phyloP scores from a whole-genome alignment of 2,797 vertebrate species.

The Pipistrellus pygmaeus region DNA sequence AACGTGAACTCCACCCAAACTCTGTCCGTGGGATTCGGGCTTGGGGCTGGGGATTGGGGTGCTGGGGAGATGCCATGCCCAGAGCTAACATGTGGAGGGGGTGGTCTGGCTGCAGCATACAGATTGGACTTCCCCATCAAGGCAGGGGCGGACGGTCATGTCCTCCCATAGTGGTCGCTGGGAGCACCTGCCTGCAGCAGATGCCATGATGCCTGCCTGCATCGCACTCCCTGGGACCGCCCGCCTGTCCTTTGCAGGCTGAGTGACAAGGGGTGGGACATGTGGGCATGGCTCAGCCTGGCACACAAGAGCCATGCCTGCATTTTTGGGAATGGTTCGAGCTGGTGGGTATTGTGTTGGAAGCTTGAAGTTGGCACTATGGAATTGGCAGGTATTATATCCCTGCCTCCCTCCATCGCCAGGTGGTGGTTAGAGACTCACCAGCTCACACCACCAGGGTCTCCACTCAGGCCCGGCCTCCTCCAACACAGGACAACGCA shows the following conservation, averaged over 20 bases:
- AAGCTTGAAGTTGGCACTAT: background rate
- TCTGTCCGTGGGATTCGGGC: background rate
- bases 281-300: fast-evolving
- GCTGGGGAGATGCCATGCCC: background rate
- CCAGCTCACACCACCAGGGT: background rate
- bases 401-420: background rate
- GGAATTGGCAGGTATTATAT: fast-evolving
- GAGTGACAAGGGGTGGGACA: fast-evolving
- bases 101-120: no score
- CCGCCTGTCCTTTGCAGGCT: no score
- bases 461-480: background rate
- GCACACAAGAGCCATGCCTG: background rate
- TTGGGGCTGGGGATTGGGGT: no score
- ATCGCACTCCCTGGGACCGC: fast-evolving
- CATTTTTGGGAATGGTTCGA: background rate
- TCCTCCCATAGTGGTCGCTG: fast-evolving
- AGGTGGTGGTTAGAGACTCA: background rate
- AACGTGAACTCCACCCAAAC: no score
- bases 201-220: fast-evolving
- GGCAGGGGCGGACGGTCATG: fast-evolving
- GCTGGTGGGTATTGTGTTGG: fast-evolving
- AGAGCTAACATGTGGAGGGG: background rate
- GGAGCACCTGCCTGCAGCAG: background rate
- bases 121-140: background rate
- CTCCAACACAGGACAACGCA: fast-evolving